phyloP scores from a whole-genome alignment of 2,797 vertebrate species.

The Sebastes jordani region DNA sequence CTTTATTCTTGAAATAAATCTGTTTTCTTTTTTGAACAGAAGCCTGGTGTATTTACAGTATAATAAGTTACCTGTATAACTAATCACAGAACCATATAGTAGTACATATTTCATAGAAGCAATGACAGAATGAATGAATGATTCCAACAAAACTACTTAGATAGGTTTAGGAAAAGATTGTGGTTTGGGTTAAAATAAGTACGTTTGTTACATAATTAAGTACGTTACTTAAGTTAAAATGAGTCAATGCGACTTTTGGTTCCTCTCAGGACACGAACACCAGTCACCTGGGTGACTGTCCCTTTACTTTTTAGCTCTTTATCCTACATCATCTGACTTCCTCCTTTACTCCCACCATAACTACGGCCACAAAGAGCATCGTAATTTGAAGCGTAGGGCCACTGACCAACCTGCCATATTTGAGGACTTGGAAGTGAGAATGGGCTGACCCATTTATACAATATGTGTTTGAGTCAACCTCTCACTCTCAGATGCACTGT shows the following conservation, averaged over 20 bases:
- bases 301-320: fast-evolving
- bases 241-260: neutral
- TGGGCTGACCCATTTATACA: too few relatives aligned
- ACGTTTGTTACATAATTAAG: too few relatives aligned
- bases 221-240: neutral
- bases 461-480: neutral
- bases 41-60: too few relatives aligned
- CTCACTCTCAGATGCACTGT: too few relatives aligned
- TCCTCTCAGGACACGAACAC: fast-evolving
- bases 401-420: too few relatives aligned
- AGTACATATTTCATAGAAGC: neutral
- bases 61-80: neutral
- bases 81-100: neutral
- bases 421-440: too few relatives aligned
- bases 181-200: neutral
- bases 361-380: fast-evolving
- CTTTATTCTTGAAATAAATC: too few relatives aligned
- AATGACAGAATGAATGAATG: neutral
- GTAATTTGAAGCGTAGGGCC: neutral
- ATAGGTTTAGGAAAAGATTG: too few relatives aligned
- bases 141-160: too few relatives aligned
- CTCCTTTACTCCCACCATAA: neutral
- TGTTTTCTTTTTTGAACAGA: too few relatives aligned
- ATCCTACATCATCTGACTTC: neutral
- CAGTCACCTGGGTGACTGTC: fast-evolving